phyloP scores from a whole-genome alignment of 2,888 invertebrate species.

The Leptura quadrifasciata region DNA sequence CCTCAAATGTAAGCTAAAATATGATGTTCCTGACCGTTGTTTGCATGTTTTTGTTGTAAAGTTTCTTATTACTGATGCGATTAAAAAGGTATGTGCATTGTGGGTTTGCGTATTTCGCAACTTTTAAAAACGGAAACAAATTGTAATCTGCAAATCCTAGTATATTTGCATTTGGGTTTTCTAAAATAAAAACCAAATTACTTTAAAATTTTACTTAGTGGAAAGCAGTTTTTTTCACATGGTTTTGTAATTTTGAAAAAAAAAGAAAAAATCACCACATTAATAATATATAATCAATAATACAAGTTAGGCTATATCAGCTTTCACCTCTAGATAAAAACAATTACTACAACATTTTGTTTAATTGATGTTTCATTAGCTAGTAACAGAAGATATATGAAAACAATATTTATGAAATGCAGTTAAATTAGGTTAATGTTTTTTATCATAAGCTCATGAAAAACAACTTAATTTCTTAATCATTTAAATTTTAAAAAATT shows the following conservation, averaged over 20 bases:
- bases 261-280: not conserved
- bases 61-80: constrained; percentile 65
- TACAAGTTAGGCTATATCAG: not conserved
- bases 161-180: not conserved
- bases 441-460: too few species aligned
- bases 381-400: too few species aligned
- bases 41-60: constrained; percentile 64
- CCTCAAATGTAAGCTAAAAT: constrained; percentile 60
- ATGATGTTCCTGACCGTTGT: constrained; percentile 59
- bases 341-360: too few species aligned
- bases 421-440: too few species aligned
- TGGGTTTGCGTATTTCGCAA: constrained; percentile 38
- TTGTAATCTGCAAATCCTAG: constrained; percentile 26
- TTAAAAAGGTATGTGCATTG: constrained; percentile 63
- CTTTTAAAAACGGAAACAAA: constrained; percentile 25
- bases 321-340: not conserved
- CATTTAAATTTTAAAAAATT: too few species aligned
- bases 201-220: constrained; percentile 1
- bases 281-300: not conserved
- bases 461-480: too few species aligned
- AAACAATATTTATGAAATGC: too few species aligned
- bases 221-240: not conserved
- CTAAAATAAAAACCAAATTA: not conserved
- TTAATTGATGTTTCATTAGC: too few species aligned
- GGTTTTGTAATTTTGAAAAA: not conserved